Percentiles rank a stretch among this genome's conserved stretches.
Evolutionary conservation across 1,140 invertebrate genomes (phyloP).

Genomic region (Delia radicum): DNA sequence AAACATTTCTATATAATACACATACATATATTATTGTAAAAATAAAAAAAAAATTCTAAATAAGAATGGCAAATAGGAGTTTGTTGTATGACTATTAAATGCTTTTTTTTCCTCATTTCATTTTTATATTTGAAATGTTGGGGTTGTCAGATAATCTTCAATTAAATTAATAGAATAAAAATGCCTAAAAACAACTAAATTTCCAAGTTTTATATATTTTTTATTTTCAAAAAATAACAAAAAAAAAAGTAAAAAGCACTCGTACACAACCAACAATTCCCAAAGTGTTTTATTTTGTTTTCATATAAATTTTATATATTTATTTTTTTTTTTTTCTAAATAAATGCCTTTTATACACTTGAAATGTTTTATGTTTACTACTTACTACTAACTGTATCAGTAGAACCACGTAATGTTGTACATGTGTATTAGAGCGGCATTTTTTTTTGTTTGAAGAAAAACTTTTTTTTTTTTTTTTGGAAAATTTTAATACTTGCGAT

Average conservation of each 20-base stretch:
- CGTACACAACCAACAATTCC: not conserved
- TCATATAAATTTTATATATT: too few relatives aligned
- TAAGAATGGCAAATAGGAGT: not conserved
- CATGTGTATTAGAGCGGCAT: not conserved
- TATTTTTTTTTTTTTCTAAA: not conserved
- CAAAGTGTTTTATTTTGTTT: not conserved
- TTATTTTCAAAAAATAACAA: not conserved
- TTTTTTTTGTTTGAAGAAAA: too few relatives aligned
- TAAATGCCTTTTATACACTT: not conserved
- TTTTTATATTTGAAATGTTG: not conserved
- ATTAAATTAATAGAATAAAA: slow-evolving; percentile 15
- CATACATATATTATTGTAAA: not conserved
- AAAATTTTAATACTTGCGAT: too few relatives aligned
- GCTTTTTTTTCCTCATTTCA: not conserved
- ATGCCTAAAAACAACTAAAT: not conserved
- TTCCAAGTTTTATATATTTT: not conserved
- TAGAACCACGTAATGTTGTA: not conserved
- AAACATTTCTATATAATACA: not conserved
- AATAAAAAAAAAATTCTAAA: not conserved
- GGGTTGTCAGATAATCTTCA: slow-evolving; percentile 1
- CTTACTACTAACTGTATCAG: too few relatives aligned
- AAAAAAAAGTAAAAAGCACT: not conserved
- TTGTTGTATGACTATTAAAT: not conserved
- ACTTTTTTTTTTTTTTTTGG: too few relatives aligned
- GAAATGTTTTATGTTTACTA: not conserved